Evolutionary conservation across 2,888 invertebrate species (phyloP).

Genomic region (Archips crataeganus): DNA sequence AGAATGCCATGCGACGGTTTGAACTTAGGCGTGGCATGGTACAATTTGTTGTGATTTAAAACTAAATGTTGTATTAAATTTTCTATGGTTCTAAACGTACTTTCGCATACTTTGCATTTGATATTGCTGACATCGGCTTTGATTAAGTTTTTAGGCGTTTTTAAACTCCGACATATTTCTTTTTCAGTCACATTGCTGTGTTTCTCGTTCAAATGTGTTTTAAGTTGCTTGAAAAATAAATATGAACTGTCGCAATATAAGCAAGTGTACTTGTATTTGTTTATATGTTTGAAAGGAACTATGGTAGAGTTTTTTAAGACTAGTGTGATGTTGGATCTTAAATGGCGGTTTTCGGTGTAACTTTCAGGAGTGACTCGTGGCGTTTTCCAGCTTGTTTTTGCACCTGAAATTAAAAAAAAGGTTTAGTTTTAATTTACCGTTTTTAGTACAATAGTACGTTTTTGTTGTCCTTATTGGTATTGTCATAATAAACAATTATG

Average conservation of each 20-base stretch:
- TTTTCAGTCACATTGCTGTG: slow-evolving; percentile 40
- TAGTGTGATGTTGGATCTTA: slow-evolving; percentile 46
- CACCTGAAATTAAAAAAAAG: slow-evolving; percentile 14
- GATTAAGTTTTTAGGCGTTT: slow-evolving; percentile 49
- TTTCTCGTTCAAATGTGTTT: slow-evolving; percentile 33
- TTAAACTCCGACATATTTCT: slow-evolving; percentile 41
- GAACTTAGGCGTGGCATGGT: slow-evolving; percentile 34
- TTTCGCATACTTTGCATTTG: slow-evolving; percentile 48
- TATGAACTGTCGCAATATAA: slow-evolving; percentile 48
- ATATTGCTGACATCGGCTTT: slow-evolving; percentile 51
- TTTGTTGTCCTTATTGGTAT: too few species aligned
- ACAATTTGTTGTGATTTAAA: slow-evolving; percentile 44
- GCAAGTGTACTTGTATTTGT: slow-evolving; percentile 47
- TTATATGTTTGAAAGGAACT: slow-evolving; percentile 45
- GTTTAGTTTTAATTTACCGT: too few species aligned
- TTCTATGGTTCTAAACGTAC: slow-evolving; percentile 46
- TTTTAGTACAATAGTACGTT: too few species aligned
- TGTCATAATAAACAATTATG: too few species aligned
- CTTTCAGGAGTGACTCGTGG: slow-evolving; percentile 37
- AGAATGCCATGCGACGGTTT: slow-evolving; percentile 50
- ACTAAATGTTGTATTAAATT: slow-evolving; percentile 48
- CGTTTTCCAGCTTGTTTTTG: slow-evolving; percentile 12
- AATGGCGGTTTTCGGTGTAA: slow-evolving; percentile 42
- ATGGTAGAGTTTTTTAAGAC: slow-evolving; percentile 46
- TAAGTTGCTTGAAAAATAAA: slow-evolving; percentile 45